Base-by-base conservation (phyloP, 2,797 vertebrate genomes). In the Leuciscus waleckii region DNA sequence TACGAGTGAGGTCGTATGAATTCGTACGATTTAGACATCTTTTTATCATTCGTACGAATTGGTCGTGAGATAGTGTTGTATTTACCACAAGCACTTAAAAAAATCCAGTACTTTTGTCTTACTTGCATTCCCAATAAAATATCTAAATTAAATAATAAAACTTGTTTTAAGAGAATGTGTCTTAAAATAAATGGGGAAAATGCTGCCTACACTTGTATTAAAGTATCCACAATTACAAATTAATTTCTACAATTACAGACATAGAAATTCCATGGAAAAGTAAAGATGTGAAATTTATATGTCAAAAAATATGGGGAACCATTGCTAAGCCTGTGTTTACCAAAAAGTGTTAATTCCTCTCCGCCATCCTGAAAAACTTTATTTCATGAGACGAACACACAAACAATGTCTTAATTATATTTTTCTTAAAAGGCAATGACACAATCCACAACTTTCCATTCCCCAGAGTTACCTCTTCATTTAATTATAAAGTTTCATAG, bases 341-440 rank as follows among this genome's bases (percentile, higher is more conserved):
- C 37, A 41, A 70, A 70, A 23, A 73, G 1, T 73, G 46, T 32
- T 7, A 75, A 19, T 75, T 54, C 0, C 5, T 75, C 29, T 75
- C 46, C 35, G 19, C 19, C 9, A 75, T 7, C 2, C 76, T 63
- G 37, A 46, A 14, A 43, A 11, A 39, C 51, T 1, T 56, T 2
- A 35, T 43, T 78, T 78, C 37, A 79, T 32, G 19, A 79, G 32
- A 67, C 41, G 19, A 49, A 79, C 58, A 21, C 26, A 63, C n/a
- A 78, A 63, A 19, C 39, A 65, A 46, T 35, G 23, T 56, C 73
- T 16, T 35, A 70, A 58, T 41, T 21, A 13, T 21, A 37, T 41
- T 71, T 69, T 58, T 11, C 32, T 26, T 39, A 56, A 68, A 23
- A 35, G 19, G 11, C 37, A 35, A 32, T 49, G 41, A 67, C 2